These are phyloP conservation scores for Oncorhynchus mykiss DNA, from an alignment of 2,113 vertebrate species.

Conservation along the genomic window DNA sequence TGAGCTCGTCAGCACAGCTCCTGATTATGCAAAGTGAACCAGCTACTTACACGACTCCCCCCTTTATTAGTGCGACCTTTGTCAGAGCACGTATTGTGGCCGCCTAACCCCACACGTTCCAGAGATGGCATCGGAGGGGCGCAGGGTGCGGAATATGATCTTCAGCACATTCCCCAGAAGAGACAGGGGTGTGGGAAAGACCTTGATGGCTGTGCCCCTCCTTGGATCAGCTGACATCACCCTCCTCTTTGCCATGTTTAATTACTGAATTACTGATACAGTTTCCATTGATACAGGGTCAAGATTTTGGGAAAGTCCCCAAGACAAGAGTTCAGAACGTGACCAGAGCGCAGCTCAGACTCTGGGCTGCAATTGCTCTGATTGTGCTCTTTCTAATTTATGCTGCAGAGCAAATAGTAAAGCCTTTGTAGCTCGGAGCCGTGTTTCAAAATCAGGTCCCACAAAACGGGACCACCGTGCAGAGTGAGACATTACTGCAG, in stretches of 20 bases:
- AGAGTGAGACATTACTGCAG: not conserved
- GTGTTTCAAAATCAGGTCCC: not conserved
- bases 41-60: slow-evolving; percentile 29
- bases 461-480: not conserved
- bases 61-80: slow-evolving; percentile 43
- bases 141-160: slow-evolving; percentile 28
- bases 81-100: slow-evolving; percentile 41
- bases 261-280: not conserved
- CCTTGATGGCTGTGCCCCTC: slow-evolving; percentile 26
- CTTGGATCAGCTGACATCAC: not conserved
- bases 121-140: slow-evolving; percentile 65
- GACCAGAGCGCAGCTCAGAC: not conserved
- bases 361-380: not conserved
- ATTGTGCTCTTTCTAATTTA: not conserved
- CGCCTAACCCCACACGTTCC: slow-evolving; percentile 50
- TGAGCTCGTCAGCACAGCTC: slow-evolving; percentile 28
- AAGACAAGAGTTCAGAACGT: not conserved
- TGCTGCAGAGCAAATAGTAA: not conserved
- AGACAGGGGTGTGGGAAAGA: slow-evolving; percentile 70
- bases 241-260: not conserved
- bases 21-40: slow-evolving; percentile 49
- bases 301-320: not conserved
- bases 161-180: slow-evolving; percentile 57
- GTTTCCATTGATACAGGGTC: not conserved
- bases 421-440: not conserved